Percentiles rank a stretch among this genome's conserved stretches.
Conservation (phyloP, 2,888 invertebrate genomes). For the Beris morrisii region DNA sequence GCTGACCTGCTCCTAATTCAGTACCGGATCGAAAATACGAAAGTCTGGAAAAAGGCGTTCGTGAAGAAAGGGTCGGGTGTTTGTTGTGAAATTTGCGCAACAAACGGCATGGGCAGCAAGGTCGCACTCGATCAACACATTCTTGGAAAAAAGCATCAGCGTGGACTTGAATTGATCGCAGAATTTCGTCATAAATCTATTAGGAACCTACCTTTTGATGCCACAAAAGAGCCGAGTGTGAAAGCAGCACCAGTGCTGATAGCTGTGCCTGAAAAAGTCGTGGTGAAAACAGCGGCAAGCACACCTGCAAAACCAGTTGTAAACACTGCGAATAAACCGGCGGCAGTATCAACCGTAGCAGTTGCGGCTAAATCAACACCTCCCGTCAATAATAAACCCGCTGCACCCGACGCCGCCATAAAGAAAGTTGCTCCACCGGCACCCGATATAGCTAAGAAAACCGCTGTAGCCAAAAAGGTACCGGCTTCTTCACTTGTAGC, state of each 20-base stretch:
- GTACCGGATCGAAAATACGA: slow-evolving; percentile 6
- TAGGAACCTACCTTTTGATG: slow-evolving; percentile 4
- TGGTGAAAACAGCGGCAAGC: slow-evolving; percentile 1
- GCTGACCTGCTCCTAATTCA: slow-evolving; percentile 19
- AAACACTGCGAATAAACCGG: not conserved
- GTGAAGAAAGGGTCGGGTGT: not conserved
- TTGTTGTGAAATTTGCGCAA: slow-evolving; percentile 15
- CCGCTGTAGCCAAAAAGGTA: no score
- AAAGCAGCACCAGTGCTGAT: not conserved
- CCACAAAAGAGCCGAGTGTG: not conserved
- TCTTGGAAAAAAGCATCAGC: slow-evolving; percentile 26
- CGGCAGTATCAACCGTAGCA: not conserved
- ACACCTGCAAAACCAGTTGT: not conserved
- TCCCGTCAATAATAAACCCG: not conserved
- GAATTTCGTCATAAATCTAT: slow-evolving; percentile 17
- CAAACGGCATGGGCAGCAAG: slow-evolving; percentile 14
- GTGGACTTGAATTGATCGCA: not conserved
- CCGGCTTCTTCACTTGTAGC: no score
- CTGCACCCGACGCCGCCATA: not conserved
- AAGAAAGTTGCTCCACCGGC: no score
- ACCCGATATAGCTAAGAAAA: no score
- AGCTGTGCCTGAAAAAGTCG: slow-evolving; percentile 5
- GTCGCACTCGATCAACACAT: slow-evolving; percentile 11
- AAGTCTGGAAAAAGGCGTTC: slow-evolving; percentile 6
- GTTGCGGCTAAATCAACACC: not conserved